Base-by-base conservation (phyloP, 2,113 vertebrate genomes). In the Cacatua alba region DNA sequence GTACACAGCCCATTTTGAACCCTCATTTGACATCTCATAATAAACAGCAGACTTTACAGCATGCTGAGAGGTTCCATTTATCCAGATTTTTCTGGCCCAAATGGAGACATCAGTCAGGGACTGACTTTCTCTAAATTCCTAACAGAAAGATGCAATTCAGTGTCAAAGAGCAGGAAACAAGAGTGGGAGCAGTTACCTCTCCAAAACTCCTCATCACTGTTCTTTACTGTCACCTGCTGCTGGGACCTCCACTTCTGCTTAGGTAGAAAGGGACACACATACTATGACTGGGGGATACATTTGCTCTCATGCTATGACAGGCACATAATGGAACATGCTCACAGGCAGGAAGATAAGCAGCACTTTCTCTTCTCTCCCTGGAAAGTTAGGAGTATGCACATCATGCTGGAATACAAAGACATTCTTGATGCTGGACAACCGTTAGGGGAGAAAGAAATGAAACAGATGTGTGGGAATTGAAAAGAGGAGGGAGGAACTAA, bases 11-110 rank as follows among this genome's bases (percentile, higher is more conserved):
- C 39, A 23, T 68, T 86, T 74, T 71, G 83, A 97, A 94, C 83
- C 37, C 41, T 88, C 29, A 70, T 37, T 17, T 94, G 89, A 89
- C 95, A 87, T 93, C 65, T 92, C 88, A 69, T 52, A 87, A 90
- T 63, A 90, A 90, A 95, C 84, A 95, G 39, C 33, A 91, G 43
- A 70, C 78, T 91, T 83, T 63, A 90, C 67, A 77, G 82, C 70
- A 63, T 21, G 53, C 65, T 44, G 25, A 91, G n/a, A 86, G n/a
- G 26, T 87, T 35, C 78, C 25, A 41, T 65, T 69, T 90, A 70
- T 39, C 62, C 84, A 9, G 19, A 80, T 86, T 87, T 90, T 90
- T 94, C 85, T 91, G 78, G 81, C 76, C 65, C 41, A 87, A 33
- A 20, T 79, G 57, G n/a, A 13, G 13, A 80, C 31, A 77, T 29